Conservation (phyloP, 2,113 vertebrate species). For the Cepphus grylle region DNA sequence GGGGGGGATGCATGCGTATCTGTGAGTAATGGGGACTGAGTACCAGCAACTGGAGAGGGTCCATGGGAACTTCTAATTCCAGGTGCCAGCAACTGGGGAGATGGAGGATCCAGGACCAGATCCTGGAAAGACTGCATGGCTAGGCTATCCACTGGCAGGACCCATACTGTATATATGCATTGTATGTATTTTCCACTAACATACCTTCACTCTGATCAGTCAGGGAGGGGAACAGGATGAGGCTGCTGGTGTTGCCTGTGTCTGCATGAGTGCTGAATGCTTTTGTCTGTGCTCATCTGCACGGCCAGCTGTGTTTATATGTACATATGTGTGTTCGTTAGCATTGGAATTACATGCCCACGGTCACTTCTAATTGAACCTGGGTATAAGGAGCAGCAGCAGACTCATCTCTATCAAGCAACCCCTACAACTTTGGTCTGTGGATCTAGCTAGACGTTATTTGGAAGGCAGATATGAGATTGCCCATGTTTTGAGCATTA, state of each 20-base stretch:
- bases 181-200: not conserved
- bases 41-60: not conserved
- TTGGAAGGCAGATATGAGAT: not conserved
- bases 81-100: not conserved
- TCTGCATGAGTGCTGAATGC: not conserved
- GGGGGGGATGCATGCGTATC: fast-evolving
- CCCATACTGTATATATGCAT: not conserved
- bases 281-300: not conserved
- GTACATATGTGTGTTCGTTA: not conserved
- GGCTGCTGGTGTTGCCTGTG: not conserved
- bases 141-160: not conserved
- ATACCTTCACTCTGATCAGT: not conserved
- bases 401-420: not conserved
- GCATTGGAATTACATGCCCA: not conserved
- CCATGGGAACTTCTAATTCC: fast-evolving
- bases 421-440: not conserved
- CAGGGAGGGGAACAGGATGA: not conserved
- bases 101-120: not conserved
- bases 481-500: not conserved
- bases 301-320: not conserved
- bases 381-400: not conserved
- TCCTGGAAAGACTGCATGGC: not conserved
- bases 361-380: not conserved
- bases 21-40: not conserved
- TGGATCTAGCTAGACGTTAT: not conserved